Conservation (phyloP, 1,140 invertebrate genomes). For the Pseudomyrmex flavicornis region DNA sequence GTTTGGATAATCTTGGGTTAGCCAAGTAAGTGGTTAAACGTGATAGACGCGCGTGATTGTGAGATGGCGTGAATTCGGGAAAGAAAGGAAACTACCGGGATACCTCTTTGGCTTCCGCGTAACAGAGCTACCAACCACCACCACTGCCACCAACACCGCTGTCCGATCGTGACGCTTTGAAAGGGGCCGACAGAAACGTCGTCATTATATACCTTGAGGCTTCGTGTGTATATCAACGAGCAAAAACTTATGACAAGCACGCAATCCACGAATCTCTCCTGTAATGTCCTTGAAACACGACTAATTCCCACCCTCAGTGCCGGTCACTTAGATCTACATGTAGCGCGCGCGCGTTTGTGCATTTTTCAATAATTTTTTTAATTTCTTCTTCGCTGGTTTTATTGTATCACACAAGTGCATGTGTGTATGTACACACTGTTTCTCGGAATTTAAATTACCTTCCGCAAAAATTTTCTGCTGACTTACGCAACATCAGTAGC, state of each 20-base stretch:
- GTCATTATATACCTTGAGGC: slow-evolving; percentile 78
- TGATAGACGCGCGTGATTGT: background rate
- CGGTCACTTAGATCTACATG: slow-evolving; percentile 38
- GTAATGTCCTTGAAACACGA: slow-evolving; percentile 73
- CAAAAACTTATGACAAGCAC: slow-evolving; percentile 76
- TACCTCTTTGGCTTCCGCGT: slow-evolving; percentile 75
- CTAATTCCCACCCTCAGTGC: slow-evolving; percentile 62
- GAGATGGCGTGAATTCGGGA: slow-evolving; percentile 32
- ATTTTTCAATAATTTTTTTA: background rate
- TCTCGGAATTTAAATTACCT: slow-evolving; percentile 61
- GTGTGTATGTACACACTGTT: background rate
- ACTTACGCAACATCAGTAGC: slow-evolving; percentile 57
- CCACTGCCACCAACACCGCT: background rate
- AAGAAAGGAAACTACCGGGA: slow-evolving; percentile 21
- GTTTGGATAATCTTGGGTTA: background rate
- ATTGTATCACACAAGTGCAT: too few relatives aligned
- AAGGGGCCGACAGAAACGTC: slow-evolving; percentile 79
- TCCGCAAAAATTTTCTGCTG: slow-evolving; percentile 64
- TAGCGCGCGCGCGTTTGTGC: slow-evolving; percentile 32
- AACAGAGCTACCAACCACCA: slow-evolving; percentile 74
- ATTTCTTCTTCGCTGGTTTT: background rate
- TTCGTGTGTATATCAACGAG: slow-evolving; percentile 69
- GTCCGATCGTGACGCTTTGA: slow-evolving; percentile 80
- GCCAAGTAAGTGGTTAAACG: background rate
- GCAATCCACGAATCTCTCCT: slow-evolving; percentile 77